Conservation (phyloP, 2,888 invertebrate genomes). For the Hoplodrina blanda region DNA sequence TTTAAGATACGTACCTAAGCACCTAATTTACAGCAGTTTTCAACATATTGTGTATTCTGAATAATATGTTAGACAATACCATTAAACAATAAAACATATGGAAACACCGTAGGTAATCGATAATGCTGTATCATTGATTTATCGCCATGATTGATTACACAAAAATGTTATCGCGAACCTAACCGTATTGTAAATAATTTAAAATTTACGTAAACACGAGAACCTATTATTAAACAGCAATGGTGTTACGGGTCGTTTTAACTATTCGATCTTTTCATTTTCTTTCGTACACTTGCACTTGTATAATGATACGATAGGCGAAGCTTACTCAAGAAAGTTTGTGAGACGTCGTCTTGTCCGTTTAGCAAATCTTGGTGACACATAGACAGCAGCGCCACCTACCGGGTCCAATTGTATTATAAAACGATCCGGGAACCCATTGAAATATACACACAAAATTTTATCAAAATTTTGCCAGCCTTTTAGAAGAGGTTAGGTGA, state of each 20-base stretch:
- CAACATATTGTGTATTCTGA: too few species aligned
- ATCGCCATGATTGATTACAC: constrained; percentile 10
- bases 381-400: too few species aligned
- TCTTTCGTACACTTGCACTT: background rate
- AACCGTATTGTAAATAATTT: constrained; percentile 12
- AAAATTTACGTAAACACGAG: background rate
- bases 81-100: background rate
- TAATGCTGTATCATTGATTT: constrained; percentile 25
- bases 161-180: constrained; percentile 16
- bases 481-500: too few species aligned
- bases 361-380: too few species aligned
- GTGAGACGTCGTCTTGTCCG: background rate
- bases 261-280: background rate
- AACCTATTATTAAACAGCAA: constrained; percentile 1
- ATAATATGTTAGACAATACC: background rate
- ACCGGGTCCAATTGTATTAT: too few species aligned
- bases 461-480: too few species aligned
- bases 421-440: too few species aligned
- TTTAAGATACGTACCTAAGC: too few species aligned
- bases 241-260: background rate
- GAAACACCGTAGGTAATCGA: constrained; percentile 7
- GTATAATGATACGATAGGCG: background rate
- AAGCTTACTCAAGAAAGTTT: background rate
- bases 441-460: too few species aligned
- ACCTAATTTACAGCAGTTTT: background rate